Evolutionary conservation across 2,113 vertebrate species (phyloP).

Genomic region (Pollimyrus isidori): DNA sequence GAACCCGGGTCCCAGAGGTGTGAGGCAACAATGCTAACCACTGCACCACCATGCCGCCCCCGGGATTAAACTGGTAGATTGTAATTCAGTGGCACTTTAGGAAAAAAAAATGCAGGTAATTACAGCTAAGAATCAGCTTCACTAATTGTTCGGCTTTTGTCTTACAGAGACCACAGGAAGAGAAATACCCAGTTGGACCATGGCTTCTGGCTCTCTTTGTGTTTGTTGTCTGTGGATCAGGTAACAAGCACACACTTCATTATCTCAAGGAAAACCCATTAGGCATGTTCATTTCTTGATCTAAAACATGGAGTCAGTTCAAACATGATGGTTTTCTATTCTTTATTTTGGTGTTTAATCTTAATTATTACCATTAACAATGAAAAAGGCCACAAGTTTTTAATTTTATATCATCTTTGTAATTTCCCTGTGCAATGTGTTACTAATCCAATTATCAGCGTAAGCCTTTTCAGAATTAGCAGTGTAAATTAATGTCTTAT

Average conservation of each 20-base stretch:
- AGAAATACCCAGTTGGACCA: conserved; percentile 73
- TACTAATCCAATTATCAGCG: background rate
- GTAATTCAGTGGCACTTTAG: background rate
- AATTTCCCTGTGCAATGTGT: background rate
- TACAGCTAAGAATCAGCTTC: background rate
- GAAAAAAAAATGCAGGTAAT: background rate
- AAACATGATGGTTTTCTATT: background rate
- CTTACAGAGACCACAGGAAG: conserved; percentile 66
- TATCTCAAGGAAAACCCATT: background rate
- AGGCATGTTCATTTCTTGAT: background rate
- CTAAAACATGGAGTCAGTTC: background rate
- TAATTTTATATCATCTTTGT: background rate
- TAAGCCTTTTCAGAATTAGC: background rate
- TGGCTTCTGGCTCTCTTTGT: conserved; percentile 70
- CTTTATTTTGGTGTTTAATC: background rate
- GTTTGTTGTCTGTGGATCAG: conserved; percentile 77
- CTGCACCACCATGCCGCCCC: too few species aligned
- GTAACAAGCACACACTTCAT: conserved; percentile 43
- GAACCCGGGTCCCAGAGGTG: too few species aligned
- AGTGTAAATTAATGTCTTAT: background rate
- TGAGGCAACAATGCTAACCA: too few species aligned
- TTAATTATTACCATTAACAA: background rate
- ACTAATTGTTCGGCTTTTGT: conserved; percentile 23
- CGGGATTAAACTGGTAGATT: background rate
- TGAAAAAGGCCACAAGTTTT: background rate